These are phyloP conservation scores for Cyphomyrus discorhynchus DNA, from an alignment of 2,113 vertebrate species.

Conservation along the genomic window DNA sequence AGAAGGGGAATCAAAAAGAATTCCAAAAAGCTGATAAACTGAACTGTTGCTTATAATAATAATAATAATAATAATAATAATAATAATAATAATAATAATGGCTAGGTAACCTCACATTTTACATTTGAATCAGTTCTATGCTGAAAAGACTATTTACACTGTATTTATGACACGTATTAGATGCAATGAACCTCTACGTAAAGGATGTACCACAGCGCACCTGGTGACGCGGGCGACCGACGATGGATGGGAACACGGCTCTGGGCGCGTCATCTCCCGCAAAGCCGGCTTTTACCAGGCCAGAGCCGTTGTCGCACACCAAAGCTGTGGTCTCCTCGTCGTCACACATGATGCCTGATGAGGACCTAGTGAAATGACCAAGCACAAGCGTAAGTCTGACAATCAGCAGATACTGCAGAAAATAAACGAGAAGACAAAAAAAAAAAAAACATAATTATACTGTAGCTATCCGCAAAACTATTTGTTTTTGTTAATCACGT, in stretches of 20 bases:
- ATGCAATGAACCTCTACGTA: not conserved
- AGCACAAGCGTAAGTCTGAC: not conserved
- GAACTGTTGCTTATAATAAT: not conserved
- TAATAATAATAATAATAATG: not conserved
- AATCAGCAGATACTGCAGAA: not conserved
- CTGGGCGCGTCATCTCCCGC: constrained; percentile 59
- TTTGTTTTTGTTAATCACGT: not conserved
- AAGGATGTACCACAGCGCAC: constrained; percentile 34
- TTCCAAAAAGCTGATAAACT: not conserved
- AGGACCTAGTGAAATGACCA: constrained; percentile 38
- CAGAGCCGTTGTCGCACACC: constrained; percentile 58
- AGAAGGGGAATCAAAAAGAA: not conserved
- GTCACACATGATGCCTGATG: constrained; percentile 49
- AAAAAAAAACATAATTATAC: not conserved
- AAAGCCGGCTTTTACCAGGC: constrained; percentile 60
- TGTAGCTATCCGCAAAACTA: not conserved
- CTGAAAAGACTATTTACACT: not conserved
- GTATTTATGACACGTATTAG: not conserved
- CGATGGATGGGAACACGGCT: constrained; percentile 61
- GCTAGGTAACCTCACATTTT: not conserved
- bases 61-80: not conserved
- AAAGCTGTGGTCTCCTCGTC: constrained; percentile 56
- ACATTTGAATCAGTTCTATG: not conserved
- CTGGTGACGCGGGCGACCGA: constrained; percentile 59
- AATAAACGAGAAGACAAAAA: not conserved